phyloP scores from a whole-genome alignment of 2,797 vertebrate species.

The Oreochromis grahami region DNA sequence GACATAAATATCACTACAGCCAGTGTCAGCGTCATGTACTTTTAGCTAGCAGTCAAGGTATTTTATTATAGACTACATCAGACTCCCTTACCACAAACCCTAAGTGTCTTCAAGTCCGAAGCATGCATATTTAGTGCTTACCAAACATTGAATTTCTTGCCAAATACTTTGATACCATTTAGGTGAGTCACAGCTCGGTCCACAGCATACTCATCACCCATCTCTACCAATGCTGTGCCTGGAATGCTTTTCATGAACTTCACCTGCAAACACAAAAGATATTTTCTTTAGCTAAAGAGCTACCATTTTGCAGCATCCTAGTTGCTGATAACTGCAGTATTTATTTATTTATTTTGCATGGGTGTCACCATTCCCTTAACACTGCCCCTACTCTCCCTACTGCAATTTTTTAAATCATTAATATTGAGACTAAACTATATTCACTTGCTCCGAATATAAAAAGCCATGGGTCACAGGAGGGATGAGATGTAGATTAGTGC shows the following conservation, averaged over 20 bases:
- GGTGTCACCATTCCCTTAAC: not conserved
- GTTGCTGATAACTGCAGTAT: not conserved
- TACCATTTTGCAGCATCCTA: not conserved
- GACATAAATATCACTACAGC: not conserved
- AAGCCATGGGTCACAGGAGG: not conserved
- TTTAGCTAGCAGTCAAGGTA: not conserved
- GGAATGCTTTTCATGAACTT: slow-evolving; percentile 98
- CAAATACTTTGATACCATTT: slow-evolving; percentile 89
- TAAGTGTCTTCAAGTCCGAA: not conserved
- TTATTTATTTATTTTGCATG: not conserved
- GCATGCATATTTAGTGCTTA: slow-evolving; percentile 52
- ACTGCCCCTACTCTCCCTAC: not conserved
- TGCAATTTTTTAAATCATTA: not conserved
- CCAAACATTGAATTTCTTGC: slow-evolving; percentile 92
- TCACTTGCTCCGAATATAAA: not conserved
- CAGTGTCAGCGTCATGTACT: not conserved
- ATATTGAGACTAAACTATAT: not conserved
- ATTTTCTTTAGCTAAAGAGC: not conserved
- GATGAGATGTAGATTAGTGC: not conserved
- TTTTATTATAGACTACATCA: not conserved
- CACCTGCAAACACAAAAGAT: slow-evolving; percentile 72
- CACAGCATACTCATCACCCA: slow-evolving; percentile 93
- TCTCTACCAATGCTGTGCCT: slow-evolving; percentile 91
- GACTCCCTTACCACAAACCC: not conserved
- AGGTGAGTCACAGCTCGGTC: slow-evolving; percentile 93